Evolutionary conservation across 2,888 invertebrate species (phyloP).

Genomic region (Margaritifera margaritifera): DNA sequence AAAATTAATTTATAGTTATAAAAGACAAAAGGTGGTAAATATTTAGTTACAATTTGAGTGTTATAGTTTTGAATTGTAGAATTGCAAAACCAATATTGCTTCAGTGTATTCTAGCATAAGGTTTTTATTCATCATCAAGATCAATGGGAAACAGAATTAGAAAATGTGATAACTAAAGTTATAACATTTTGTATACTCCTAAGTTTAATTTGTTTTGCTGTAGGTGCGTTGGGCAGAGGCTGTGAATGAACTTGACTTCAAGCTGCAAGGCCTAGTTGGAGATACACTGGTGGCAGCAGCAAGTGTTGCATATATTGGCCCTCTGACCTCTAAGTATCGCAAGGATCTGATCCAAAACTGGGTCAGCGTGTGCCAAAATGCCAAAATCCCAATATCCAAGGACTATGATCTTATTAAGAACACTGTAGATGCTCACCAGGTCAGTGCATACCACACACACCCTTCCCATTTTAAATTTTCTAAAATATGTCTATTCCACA

Average conservation of each 20-base stretch:
- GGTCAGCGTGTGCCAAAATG: constrained; percentile 53
- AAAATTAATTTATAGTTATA: too few relatives aligned
- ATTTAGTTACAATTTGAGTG: too few relatives aligned
- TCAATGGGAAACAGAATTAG: background rate
- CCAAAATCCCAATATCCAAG: constrained; percentile 62
- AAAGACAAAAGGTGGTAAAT: too few relatives aligned
- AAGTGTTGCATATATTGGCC: constrained; percentile 69
- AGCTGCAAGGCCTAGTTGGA: constrained; percentile 68
- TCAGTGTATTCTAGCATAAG: too few relatives aligned
- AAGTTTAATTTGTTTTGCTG: constrained; percentile 5
- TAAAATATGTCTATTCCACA: too few relatives aligned
- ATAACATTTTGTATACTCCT: background rate
- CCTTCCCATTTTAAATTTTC: too few relatives aligned
- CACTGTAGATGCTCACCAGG: constrained; percentile 66
- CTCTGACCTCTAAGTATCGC: constrained; percentile 68
- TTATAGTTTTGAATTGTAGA: too few relatives aligned
- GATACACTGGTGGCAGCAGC: constrained; percentile 70
- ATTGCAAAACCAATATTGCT: too few relatives aligned
- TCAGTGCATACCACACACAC: constrained; percentile 18
- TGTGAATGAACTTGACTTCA: constrained; percentile 64
- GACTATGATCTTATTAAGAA: constrained; percentile 64
- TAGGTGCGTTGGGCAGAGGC: constrained; percentile 70
- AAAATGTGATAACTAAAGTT: background rate
- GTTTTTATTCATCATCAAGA: background rate
- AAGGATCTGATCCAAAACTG: constrained; percentile 54